Evolutionary conservation across 2,113 vertebrate species (phyloP), one percentile per base, ranked within the genome.

Genomic region (Brachionichthys hirsutus): DNA sequence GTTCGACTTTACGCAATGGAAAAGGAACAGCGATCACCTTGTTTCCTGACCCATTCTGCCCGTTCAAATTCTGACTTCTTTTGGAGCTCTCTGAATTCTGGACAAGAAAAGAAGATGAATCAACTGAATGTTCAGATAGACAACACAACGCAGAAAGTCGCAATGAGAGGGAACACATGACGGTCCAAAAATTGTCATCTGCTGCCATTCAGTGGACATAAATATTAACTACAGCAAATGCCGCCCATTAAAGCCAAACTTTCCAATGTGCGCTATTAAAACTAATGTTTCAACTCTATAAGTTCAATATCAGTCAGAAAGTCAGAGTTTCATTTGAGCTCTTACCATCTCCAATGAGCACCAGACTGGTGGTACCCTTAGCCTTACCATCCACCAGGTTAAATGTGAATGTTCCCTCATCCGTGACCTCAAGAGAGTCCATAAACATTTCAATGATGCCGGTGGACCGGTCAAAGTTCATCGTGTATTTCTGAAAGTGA

Each of bases 401-500:
- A 80, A 99, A 98, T 30, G 97, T 97, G 36, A 94, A 99, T 0
- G 96, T 98, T 54, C 98, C 98, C 86, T 99, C 97, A 74, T 99
- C 96, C 0, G 91, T 93, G 50, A 96, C 91, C 70, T 94, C 93
- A 41, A 99, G 89, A 22, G 89, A 95, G 69, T 99, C 95, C 95
- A 98, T 98, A 77, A 93, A 93, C 95, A 99, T 94, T 84, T 99
- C 96, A 62, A 99, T 87, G 63, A 99, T 91, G 43, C 98, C 95
- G 0, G 92, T 94, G 53, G 88, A 92, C 59, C 87, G 91, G 86
- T 99, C 92, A 22, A 98, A 88, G 45, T 92, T 92, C 94, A 98
- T 95, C 61, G 94, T 93, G 54, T 99, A 98, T 94, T 99, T 99
- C 98, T 99, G 48, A 13, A 70, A 54, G 49, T 7, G 54, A 46